These are phyloP conservation scores for Trypoxylus dichotomus DNA, from an alignment of 1,140 invertebrate species.

Conservation along the genomic window DNA sequence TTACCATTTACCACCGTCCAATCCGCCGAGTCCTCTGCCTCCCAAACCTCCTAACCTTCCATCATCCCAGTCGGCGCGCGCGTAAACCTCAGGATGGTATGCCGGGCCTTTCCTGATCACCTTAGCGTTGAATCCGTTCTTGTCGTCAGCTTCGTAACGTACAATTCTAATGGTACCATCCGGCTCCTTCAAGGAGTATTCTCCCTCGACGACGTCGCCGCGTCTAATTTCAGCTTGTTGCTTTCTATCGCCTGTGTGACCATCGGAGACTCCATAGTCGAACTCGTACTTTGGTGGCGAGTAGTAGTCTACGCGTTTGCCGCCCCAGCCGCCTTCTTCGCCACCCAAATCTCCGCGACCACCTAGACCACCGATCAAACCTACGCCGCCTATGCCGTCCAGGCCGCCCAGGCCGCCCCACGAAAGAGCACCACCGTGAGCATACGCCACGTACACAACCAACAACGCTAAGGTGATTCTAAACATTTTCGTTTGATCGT, in stretches of 20 bases:
- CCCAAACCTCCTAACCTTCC: background rate
- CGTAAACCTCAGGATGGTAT: conserved; percentile 4
- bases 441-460: background rate
- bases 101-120: conserved; percentile 32
- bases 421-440: too few relatives aligned
- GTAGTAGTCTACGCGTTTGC: background rate
- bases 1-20: background rate
- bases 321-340: background rate
- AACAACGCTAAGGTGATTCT: background rate
- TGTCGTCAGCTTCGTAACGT: too few relatives aligned
- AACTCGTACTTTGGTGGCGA: conserved; percentile 54
- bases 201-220: conserved; percentile 56
- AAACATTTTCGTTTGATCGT: background rate
- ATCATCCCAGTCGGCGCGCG: background rate
- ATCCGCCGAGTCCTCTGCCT: background rate
- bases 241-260: too few relatives aligned
- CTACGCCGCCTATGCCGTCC: background rate
- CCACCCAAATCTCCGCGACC: too few relatives aligned
- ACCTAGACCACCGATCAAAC: background rate
- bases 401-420: background rate
- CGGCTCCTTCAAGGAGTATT: conserved; percentile 40
- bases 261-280: conserved; percentile 50
- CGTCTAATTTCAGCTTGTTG: conserved; percentile 56
- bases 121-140: conserved; percentile 39
- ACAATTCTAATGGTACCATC: conserved; percentile 36